Percentiles rank a stretch among this genome's conserved stretches.
These are phyloP conservation scores for Acleris literana DNA, from an alignment of 2,888 invertebrate species.

Conservation along the genomic window DNA sequence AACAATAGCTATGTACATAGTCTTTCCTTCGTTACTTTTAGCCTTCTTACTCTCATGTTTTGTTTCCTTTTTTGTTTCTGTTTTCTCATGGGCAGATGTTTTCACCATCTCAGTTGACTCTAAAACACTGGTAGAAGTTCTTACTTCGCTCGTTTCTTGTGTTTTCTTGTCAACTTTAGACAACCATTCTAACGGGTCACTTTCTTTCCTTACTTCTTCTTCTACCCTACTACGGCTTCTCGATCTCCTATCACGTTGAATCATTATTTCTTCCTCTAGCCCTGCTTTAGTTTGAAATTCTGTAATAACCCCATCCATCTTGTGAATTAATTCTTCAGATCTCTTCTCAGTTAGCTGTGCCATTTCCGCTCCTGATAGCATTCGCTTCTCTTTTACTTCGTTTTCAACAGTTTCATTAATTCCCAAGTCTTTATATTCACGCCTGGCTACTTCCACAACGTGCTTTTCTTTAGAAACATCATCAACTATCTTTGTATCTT, in stretches of 20 bases:
- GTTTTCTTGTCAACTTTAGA: constrained; percentile 51
- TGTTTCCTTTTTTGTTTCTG: constrained; percentile 48
- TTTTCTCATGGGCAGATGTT: constrained; percentile 43
- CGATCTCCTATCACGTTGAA: constrained; percentile 51
- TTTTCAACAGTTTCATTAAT: constrained; percentile 11
- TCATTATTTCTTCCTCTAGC: constrained; percentile 46
- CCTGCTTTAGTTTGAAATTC: constrained; percentile 69
- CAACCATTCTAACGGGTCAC: constrained; percentile 63
- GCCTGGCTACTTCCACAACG: background rate
- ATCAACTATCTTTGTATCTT: constrained; percentile 19
- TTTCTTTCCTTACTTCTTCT: constrained; percentile 57
- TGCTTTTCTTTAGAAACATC: constrained; percentile 17
- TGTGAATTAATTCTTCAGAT: constrained; percentile 65
- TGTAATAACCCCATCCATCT: constrained; percentile 69
- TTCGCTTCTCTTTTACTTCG: constrained; percentile 39
- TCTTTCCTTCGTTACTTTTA: constrained; percentile 51
- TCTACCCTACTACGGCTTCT: constrained; percentile 60
- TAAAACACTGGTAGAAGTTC: constrained; percentile 39
- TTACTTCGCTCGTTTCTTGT: constrained; percentile 44
- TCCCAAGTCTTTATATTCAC: constrained; percentile 14
- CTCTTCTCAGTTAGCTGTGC: constrained; percentile 67
- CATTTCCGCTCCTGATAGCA: constrained; percentile 65
- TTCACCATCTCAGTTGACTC: constrained; percentile 20
- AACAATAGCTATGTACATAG: constrained; percentile 71
- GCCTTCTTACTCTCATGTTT: constrained; percentile 46